phyloP scores from a whole-genome alignment of 2,888 invertebrate species.

The Amorpha juglandis region DNA sequence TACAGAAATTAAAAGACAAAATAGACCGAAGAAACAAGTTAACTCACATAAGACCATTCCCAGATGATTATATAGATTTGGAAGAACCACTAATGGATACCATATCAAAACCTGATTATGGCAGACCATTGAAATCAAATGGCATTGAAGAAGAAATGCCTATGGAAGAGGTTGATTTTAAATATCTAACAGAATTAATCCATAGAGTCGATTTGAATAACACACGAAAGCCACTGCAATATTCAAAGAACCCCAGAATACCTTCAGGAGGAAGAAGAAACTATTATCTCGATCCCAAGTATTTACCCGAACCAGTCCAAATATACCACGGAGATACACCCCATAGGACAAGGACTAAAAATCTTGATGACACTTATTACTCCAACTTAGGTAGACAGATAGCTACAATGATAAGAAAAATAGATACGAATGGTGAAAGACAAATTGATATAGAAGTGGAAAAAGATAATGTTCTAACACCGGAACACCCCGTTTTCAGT shows the following conservation, averaged over 20 bases:
- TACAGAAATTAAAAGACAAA: constrained; percentile 48
- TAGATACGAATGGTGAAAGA: constrained; percentile 52
- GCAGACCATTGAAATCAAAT: constrained; percentile 30
- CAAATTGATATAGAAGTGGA: constrained; percentile 56
- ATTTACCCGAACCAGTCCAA: constrained; percentile 30
- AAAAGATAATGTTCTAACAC: constrained; percentile 38
- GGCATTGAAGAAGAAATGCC: constrained; percentile 35
- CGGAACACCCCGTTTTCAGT: constrained; percentile 51
- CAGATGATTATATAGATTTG: constrained; percentile 4
- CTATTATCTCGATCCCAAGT: constrained; percentile 33
- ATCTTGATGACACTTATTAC: constrained; percentile 61
- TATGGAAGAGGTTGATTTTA: constrained; percentile 62
- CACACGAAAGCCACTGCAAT: constrained; percentile 32
- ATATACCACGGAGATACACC: neutral
- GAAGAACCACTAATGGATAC: constrained; percentile 38
- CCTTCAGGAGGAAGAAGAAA: constrained; percentile 39
- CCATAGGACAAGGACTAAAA: constrained; percentile 36
- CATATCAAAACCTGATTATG: constrained; percentile 27
- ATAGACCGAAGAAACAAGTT: constrained; percentile 43
- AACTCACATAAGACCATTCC: neutral
- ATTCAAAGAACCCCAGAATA: constrained; percentile 6
- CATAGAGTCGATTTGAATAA: constrained; percentile 60
- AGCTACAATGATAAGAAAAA: constrained; percentile 66
- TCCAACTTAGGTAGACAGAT: constrained; percentile 71
- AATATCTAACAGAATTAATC: constrained; percentile 71